Evolutionary conservation across 2,113 vertebrate species (phyloP).

Genomic region (Numenius arquata): DNA sequence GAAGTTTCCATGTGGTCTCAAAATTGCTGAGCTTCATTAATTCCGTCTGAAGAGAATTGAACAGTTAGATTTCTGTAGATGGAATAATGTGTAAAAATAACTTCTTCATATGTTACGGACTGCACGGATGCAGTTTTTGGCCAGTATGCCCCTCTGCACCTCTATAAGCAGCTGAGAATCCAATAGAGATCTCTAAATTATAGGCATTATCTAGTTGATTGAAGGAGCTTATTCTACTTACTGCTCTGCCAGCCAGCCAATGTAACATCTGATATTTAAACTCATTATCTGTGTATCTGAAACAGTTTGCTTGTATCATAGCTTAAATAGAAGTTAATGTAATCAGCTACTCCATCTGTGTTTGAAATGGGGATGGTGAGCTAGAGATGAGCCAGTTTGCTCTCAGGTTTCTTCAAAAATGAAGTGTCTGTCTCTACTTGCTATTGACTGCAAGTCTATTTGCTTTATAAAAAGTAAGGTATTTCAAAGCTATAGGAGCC

Average conservation of each 20-base stretch:
- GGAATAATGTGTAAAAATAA: not conserved
- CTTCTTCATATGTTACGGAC: not conserved
- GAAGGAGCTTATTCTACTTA: conserved; percentile 28
- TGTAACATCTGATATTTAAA: conserved; percentile 67
- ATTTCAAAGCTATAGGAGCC: not conserved
- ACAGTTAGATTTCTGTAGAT: not conserved
- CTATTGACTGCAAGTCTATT: not conserved
- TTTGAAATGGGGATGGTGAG: conserved; percentile 24
- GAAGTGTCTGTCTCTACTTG: conserved; percentile 34
- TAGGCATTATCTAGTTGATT: not conserved
- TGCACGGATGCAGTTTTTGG: not conserved
- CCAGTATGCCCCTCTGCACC: not conserved
- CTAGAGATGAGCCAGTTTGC: conserved; percentile 42
- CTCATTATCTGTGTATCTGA: conserved; percentile 63
- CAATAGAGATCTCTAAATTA: conserved; percentile 7
- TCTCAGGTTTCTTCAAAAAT: conserved; percentile 38
- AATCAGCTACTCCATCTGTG: conserved; percentile 59
- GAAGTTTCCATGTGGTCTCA: conserved; percentile 11
- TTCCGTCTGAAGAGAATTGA: conserved; percentile 7
- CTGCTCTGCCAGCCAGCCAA: conserved; percentile 42
- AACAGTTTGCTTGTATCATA: conserved; percentile 64
- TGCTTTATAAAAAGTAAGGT: not conserved
- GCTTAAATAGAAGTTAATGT: conserved; percentile 66
- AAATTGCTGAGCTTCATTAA: conserved; percentile 30
- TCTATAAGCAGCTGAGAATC: not conserved